A percentile compares a stretch with the other conserved stretches of the same genome.
Evolutionary conservation across 37 sponge, comb jelly and placozoan genomes (phyloP).

Genomic region (Lycopodina hypogea): DNA sequence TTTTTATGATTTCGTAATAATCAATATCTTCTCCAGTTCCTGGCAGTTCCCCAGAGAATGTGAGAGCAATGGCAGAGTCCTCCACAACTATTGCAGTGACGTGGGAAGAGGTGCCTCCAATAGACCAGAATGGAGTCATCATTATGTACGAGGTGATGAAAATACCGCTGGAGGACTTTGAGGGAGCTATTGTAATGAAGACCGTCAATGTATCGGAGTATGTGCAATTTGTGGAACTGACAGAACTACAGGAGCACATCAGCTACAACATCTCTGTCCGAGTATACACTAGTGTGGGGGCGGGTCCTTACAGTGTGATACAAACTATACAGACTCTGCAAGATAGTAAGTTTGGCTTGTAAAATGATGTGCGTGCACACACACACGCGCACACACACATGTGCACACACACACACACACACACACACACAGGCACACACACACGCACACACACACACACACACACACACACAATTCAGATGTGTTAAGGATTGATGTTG

Average conservation of each 20-base stretch:
- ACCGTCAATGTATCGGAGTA: background rate
- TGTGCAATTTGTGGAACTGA: background rate
- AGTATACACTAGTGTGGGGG: conserved; percentile 24
- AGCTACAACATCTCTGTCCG: conserved; percentile 15
- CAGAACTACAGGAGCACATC: conserved; percentile 5
- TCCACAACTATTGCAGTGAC: conserved; percentile 32
- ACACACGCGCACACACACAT: no score
- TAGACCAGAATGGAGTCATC: conserved; percentile 41
- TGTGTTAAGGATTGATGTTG: no score
- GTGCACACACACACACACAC: no score
- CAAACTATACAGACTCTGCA: no score
- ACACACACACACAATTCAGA: no score
- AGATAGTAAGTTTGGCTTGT: no score
- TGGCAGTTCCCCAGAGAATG: conserved; percentile 6
- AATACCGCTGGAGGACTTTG: background rate
- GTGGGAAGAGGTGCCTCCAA: conserved; percentile 12
- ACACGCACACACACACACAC: no score
- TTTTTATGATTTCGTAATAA: no score
- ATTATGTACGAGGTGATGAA: conserved; percentile 24
- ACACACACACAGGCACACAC: no score
- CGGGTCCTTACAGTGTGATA: conserved; percentile 6
- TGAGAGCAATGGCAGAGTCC: conserved; percentile 1
- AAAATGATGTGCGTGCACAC: no score
- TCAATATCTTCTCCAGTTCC: background rate
- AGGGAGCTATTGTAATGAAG: background rate